These are phyloP conservation scores for Odontomyia ornata DNA, from an alignment of 2,888 invertebrate species.

Conservation along the genomic window DNA sequence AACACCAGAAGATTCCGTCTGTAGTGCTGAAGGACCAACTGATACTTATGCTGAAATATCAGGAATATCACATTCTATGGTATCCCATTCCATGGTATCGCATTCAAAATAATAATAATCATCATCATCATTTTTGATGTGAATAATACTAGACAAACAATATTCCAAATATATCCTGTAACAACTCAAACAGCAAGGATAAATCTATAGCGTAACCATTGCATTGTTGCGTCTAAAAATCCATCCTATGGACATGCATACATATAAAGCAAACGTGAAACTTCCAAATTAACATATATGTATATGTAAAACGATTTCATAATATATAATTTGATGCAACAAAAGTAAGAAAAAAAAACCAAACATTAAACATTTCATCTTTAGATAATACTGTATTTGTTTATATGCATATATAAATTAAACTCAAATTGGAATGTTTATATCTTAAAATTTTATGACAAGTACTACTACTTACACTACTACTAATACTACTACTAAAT, in stretches of 20 bases:
- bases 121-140: background rate
- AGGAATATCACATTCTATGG: slow-evolving; percentile 62
- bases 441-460: slow-evolving; percentile 7
- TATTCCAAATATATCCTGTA: too few species aligned
- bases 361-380: background rate
- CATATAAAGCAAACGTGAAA: background rate
- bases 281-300: slow-evolving; percentile 22
- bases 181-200: too few species aligned
- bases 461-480: slow-evolving; percentile 6
- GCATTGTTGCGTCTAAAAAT: too few species aligned
- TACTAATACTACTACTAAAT: slow-evolving; percentile 28
- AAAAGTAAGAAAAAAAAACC: too few species aligned
- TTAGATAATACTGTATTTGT: slow-evolving; percentile 29
- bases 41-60: slow-evolving; percentile 65
- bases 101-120: slow-evolving; percentile 1
- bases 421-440: slow-evolving; percentile 24
- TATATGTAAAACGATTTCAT: slow-evolving; percentile 10
- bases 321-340: slow-evolving; percentile 3
- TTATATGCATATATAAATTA: background rate
- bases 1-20: slow-evolving; percentile 91
- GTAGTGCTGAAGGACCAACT: slow-evolving; percentile 85
- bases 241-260: too few species aligned
- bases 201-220: too few species aligned
- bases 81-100: slow-evolving; percentile 32
- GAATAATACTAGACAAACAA: too few species aligned